Base-by-base conservation (phyloP, 1,140 invertebrate genomes). In the Drosophila parabipectinata region DNA sequence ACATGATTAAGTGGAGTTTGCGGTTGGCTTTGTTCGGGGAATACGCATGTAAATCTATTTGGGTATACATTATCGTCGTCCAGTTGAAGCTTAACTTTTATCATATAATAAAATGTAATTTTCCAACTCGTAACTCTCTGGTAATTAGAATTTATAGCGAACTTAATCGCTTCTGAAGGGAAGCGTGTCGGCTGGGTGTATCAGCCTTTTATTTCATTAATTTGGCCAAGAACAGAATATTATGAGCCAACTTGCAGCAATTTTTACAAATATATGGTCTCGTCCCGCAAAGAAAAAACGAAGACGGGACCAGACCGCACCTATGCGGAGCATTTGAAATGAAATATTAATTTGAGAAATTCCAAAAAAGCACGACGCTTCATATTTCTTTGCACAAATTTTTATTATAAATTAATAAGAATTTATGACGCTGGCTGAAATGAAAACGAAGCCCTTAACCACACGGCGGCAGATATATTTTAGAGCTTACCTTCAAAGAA, bases 101-200 rank as follows among this genome's bases (percentile, higher is more conserved):
- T 88, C 83, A 88, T 88, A 88, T 88, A 88, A 88, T 88, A 88
- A 88, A 88, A 88, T 88, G 83, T 88, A 88, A 88, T 88, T 88
- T 88, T 88, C 76, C 79, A 88, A 88, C 83, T 88, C 83, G 83
- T 88, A 88, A 88, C 85, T 88, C 83, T 88, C 79, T 88, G 68
- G 83, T 88, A 88, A 88, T 88, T 88, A 88, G 83, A 88, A 88
- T 88, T 88, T 88, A 88, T 88, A 77, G 83, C 83, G 57, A 74
- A 79, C 83, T 88, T 83, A 88, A 88, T 88, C 76, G 83, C 69
- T 82, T 79, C 72, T 78, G 82, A 56, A 4, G 39, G 9, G 12
- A 18, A 34, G 56, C 5, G 28, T 5, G 51, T 52, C 26, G 26
- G 26, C 26, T 28, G 26, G 5, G 26, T 28, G 4, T 28, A 28